phyloP scores from a whole-genome alignment of 2,888 invertebrate species.

The Flexamia atlantica region DNA sequence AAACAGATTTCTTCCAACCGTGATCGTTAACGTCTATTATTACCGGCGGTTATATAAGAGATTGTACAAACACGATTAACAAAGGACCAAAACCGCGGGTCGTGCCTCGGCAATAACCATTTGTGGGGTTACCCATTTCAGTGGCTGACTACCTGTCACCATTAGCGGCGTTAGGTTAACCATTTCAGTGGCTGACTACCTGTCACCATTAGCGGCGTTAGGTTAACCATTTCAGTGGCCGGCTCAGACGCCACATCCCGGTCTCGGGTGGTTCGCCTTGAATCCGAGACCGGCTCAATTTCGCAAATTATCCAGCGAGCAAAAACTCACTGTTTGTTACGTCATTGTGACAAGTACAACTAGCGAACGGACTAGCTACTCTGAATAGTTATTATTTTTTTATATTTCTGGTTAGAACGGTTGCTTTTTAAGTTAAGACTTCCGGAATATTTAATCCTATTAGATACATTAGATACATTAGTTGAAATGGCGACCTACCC shows the following conservation, averaged over 20 bases:
- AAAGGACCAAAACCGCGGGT: not conserved
- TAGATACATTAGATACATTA: too few relatives aligned
- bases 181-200: conserved; percentile 1
- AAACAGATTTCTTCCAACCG: too few relatives aligned
- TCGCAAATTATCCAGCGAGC: conserved; percentile 30
- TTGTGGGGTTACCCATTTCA: not conserved
- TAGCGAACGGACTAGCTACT: too few relatives aligned
- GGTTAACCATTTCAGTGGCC: conserved; percentile 4
- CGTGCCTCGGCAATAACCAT: not conserved
- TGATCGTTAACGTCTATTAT: not conserved
- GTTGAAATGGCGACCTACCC: too few relatives aligned
- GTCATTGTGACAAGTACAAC: not conserved
- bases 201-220: not conserved
- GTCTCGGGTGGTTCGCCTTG: too few relatives aligned
- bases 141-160: conserved; percentile 3
- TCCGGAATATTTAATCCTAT: too few relatives aligned
- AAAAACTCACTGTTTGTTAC: conserved; percentile 21
- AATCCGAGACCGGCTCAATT: conserved; percentile 6
- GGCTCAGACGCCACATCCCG: too few relatives aligned
- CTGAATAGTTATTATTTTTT: too few relatives aligned
- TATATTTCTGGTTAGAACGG: too few relatives aligned
- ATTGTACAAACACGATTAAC: not conserved
- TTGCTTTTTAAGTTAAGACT: too few relatives aligned
- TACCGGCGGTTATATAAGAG: not conserved
- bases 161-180: not conserved